Evolutionary conservation across 1,140 invertebrate species (phyloP).

Genomic region (Cydia splendana): DNA sequence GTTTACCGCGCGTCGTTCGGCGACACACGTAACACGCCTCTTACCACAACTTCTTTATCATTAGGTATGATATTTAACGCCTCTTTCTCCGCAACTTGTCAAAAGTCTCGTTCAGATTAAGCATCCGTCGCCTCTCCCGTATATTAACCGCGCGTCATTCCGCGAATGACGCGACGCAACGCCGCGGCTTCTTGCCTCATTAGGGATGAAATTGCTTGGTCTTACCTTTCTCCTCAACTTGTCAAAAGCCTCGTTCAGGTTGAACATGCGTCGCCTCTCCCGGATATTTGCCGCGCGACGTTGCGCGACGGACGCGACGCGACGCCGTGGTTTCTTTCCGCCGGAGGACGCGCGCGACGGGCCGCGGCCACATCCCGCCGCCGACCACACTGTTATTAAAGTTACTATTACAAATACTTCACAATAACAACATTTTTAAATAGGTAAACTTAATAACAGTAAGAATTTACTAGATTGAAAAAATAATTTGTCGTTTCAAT

Average conservation of each 20-base stretch:
- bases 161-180: constrained; percentile 93
- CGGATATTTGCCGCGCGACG: constrained; percentile 96
- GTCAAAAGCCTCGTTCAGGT: constrained; percentile 98
- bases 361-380: constrained; percentile 65
- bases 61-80: too few relatives aligned
- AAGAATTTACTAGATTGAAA: too few relatives aligned
- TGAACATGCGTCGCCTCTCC: constrained; percentile 97
- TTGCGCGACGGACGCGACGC: constrained; percentile 94
- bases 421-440: too few relatives aligned
- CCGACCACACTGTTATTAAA: constrained; percentile 66
- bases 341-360: constrained; percentile 57
- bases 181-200: constrained; percentile 87
- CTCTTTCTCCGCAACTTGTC: neutral
- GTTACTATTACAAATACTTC: neutral
- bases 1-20: constrained; percentile 95
- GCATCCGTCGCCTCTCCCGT: constrained; percentile 96
- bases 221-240: constrained; percentile 89
- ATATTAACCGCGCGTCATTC: constrained; percentile 96
- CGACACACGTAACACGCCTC: constrained; percentile 89
- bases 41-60: neutral
- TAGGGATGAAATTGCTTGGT: too few relatives aligned
- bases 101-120: constrained; percentile 81
- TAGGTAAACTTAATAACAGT: too few relatives aligned
- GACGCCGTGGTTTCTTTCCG: constrained; percentile 89
- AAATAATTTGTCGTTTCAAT: too few relatives aligned